phyloP scores from a whole-genome alignment of 2,888 invertebrate genomes.

The Leptinotarsa tumamoca region DNA sequence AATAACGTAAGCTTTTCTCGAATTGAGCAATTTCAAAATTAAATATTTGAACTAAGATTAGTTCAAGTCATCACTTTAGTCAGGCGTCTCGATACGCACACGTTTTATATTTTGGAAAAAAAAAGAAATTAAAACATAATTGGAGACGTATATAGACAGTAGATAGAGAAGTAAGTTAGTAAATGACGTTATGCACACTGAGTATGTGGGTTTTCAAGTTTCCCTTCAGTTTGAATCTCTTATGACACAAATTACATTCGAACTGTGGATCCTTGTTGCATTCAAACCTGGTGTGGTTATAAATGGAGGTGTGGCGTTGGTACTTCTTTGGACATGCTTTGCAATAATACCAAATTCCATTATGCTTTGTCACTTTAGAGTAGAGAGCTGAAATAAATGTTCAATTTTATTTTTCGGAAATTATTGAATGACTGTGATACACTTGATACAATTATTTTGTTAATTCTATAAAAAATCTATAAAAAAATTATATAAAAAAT shows the following conservation, averaged over 20 bases:
- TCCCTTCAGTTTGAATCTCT: constrained; percentile 39
- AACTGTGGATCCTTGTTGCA: constrained; percentile 49
- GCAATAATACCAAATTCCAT: constrained; percentile 35
- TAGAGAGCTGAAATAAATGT: too few species aligned
- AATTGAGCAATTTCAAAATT: too few species aligned
- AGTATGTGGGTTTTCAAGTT: constrained; percentile 39
- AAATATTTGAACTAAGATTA: too few species aligned
- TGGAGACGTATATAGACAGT: too few species aligned
- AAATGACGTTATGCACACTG: constrained; percentile 36
- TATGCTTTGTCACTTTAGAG: background rate
- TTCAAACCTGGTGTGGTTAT: constrained; percentile 44
- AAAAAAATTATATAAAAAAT: too few species aligned
- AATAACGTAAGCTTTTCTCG: too few species aligned
- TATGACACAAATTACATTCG: constrained; percentile 37
- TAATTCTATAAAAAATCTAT: too few species aligned
- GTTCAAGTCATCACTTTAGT: too few species aligned
- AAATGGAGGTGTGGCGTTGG: constrained; percentile 49
- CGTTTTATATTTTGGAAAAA: too few species aligned
- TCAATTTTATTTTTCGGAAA: background rate
- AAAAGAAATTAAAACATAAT: too few species aligned
- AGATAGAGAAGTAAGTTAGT: background rate
- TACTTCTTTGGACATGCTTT: constrained; percentile 52
- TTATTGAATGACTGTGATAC: background rate
- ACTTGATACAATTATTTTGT: too few species aligned
- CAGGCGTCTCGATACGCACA: too few species aligned